phyloP scores from a whole-genome alignment of 2,888 invertebrate species.

The Rhingia campestris region DNA sequence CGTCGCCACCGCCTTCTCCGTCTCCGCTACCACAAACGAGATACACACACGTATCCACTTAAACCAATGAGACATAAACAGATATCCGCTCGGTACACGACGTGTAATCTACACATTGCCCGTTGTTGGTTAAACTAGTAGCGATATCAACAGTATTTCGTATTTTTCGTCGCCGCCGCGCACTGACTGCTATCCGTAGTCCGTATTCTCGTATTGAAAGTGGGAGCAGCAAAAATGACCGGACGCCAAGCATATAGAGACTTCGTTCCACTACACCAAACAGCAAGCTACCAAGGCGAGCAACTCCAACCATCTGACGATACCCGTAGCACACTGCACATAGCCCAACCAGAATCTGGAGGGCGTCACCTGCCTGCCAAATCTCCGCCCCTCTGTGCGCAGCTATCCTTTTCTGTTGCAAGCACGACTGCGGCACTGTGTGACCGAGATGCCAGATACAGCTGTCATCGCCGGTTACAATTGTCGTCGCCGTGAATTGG shows the following conservation, averaged over 20 bases:
- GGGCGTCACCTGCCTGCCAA: slow-evolving; percentile 48
- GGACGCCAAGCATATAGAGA: slow-evolving; percentile 53
- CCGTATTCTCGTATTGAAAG: slow-evolving; percentile 53
- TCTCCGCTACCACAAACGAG: slow-evolving; percentile 42
- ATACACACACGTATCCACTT: slow-evolving; percentile 72
- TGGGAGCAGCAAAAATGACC: slow-evolving; percentile 61
- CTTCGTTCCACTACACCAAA: slow-evolving; percentile 37
- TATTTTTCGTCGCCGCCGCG: slow-evolving; percentile 40
- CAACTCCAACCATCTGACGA: slow-evolving; percentile 65
- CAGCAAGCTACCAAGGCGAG: slow-evolving; percentile 60
- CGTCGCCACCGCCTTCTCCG: slow-evolving; percentile 46
- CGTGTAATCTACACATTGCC: slow-evolving; percentile 68
- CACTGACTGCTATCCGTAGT: slow-evolving; percentile 56
- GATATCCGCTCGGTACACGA: slow-evolving; percentile 67
- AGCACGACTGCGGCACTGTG: neutral
- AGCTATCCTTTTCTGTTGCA: slow-evolving; percentile 38
- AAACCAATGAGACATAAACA: slow-evolving; percentile 73
- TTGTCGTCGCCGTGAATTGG: slow-evolving; percentile 57
- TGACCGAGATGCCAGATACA: slow-evolving; percentile 9
- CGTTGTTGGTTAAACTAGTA: slow-evolving; percentile 67
- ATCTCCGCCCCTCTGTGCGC: slow-evolving; percentile 57
- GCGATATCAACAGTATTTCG: slow-evolving; percentile 67
- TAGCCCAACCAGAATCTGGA: slow-evolving; percentile 70
- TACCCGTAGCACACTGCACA: slow-evolving; percentile 40
- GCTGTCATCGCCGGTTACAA: slow-evolving; percentile 32